Base-by-base conservation (phyloP, 2,113 vertebrate genomes). In the Clarias gariepinus region DNA sequence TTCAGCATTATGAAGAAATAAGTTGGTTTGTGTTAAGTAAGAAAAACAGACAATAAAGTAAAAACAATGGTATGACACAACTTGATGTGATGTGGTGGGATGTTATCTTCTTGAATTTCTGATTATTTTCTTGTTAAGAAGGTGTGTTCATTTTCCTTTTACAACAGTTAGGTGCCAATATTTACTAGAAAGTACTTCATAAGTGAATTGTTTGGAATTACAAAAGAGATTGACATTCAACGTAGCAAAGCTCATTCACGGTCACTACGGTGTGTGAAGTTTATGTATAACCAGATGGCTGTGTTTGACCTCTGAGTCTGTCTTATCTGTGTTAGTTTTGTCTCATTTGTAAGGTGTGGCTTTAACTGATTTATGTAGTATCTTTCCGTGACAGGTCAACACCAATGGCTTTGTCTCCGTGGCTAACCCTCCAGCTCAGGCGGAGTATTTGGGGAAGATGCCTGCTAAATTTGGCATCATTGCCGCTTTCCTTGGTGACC, bases 351-450 rank as follows among this genome's bases (percentile, higher is more conserved):
- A 53, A 77, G 33, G 1, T 2, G 30, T 36, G 7, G 74, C 73
- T 63, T 81, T 16, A 6, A 58, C 30, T 83, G 12, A 66, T 68
- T 74, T 13, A 84, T 4, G 8, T 33, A 21, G 78, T 82, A 18
- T 73, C 18, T 80, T 28, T 95, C 71, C 93, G 94, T 86, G 94
- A 57, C 94, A 99, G 97, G 91, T 99, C 73, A 92, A 94, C 88
- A 98, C 97, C 9, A 99, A 99, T 71, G 98, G 98, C 3, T 95
- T 98, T 83, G 95, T 99, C 81, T 94, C 96, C 1, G 41, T 93
- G 23, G 94, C 82, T 1, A 23, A 94, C 7, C 97, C 96, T 0
- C 93, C 93, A 0, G 83, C 88, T 3, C 91, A 96, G 90, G 92
- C 92, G 6, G 85, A 93, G 28, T 96, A 97, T 74, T 94, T 98